A percentile compares a stretch with the other conserved stretches of the same genome.
Conservation (phyloP, 92 coral and sea anemone species). For the Epizoanthus stellaris region DNA sequence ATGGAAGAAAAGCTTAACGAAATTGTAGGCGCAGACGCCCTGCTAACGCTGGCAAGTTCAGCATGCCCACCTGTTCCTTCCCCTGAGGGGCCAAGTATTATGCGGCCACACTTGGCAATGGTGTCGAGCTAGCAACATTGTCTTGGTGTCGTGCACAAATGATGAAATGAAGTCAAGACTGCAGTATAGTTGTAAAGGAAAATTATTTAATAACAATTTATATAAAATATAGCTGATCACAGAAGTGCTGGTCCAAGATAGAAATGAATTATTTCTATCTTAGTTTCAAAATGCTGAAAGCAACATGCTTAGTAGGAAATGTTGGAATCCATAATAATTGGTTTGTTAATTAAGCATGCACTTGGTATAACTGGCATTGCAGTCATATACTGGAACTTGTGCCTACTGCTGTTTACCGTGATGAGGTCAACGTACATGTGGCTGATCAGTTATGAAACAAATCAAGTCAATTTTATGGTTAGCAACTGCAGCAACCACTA, state of each 20-base stretch:
- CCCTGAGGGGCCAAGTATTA: constrained; percentile 29
- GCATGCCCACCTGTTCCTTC: constrained; percentile 75
- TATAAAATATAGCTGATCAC: neutral
- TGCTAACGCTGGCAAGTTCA: constrained; percentile 90
- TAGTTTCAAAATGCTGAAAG: neutral
- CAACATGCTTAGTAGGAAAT: neutral
- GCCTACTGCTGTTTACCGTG: neutral
- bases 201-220: constrained; percentile 6
- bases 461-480: neutral
- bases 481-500: neutral
- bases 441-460: neutral
- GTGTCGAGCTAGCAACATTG: constrained; percentile 30
- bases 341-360: too few relatives aligned
- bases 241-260: too few relatives aligned
- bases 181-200: neutral
- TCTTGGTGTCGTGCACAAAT: neutral
- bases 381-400: too few relatives aligned
- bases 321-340: neutral
- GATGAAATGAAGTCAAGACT: neutral
- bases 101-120: constrained; percentile 39
- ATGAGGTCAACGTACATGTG: neutral
- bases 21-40: constrained; percentile 97
- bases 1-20: constrained; percentile 80
- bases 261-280: neutral
- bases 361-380: too few relatives aligned